A percentile compares a stretch with the other conserved stretches of the same genome.
Evolutionary conservation across 2,113 vertebrate genomes (phyloP).

Genomic region (Engystomops pustulosus): DNA sequence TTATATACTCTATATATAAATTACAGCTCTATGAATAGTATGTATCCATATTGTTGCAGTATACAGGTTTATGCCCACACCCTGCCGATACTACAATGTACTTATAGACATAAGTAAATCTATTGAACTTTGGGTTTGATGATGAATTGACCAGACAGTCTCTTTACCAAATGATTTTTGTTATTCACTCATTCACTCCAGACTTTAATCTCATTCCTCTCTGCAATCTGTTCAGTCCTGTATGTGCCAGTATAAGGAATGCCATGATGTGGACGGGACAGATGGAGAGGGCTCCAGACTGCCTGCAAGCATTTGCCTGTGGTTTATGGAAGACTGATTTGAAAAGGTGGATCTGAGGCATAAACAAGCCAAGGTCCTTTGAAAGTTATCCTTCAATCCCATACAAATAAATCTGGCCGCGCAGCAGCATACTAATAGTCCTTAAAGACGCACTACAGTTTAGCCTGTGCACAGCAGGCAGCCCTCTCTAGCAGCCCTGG

Average conservation of each 20-base stretch:
- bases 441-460: background rate
- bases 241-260: slow-evolving; percentile 37
- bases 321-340: slow-evolving; percentile 56
- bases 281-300: slow-evolving; percentile 50
- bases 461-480: slow-evolving; percentile 20
- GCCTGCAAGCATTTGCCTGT: slow-evolving; percentile 45
- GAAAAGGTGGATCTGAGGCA: slow-evolving; percentile 52
- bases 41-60: background rate
- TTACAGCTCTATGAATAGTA: background rate
- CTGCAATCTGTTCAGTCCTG: slow-evolving; percentile 53
- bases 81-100: background rate
- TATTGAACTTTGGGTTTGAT: background rate
- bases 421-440: background rate
- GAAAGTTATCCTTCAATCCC: slow-evolving; percentile 33
- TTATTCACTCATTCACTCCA: slow-evolving; percentile 26
- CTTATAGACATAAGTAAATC: background rate
- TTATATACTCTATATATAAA: background rate
- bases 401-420: background rate
- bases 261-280: slow-evolving; percentile 50
- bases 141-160: background rate
- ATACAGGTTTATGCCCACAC: background rate
- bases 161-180: slow-evolving; percentile 32
- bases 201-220: slow-evolving; percentile 52
- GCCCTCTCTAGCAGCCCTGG: background rate
- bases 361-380: slow-evolving; percentile 54